Percentiles rank a stretch among this genome's conserved stretches.
phyloP scores from a whole-genome alignment of 1,140 invertebrate genomes.

The Apis laboriosa region DNA sequence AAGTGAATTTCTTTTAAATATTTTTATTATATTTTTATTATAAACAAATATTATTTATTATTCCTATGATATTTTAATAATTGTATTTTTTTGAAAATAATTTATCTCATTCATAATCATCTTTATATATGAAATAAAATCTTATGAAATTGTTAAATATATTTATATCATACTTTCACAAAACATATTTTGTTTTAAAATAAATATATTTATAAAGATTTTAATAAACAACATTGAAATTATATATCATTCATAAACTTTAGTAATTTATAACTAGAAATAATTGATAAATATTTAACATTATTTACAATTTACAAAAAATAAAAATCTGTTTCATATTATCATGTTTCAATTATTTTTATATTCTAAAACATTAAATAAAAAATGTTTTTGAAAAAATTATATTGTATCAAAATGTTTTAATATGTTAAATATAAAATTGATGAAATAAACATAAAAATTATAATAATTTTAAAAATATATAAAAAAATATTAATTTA shows the following conservation, averaged over 20 bases:
- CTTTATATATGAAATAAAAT: background rate
- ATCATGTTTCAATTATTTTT: too few relatives aligned
- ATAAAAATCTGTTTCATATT: background rate
- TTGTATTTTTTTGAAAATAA: background rate
- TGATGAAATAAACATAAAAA: conserved; percentile 30
- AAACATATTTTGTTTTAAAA: background rate
- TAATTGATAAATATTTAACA: conserved; percentile 10
- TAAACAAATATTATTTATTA: conserved; percentile 3
- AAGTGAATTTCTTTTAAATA: background rate
- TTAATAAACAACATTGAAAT: background rate
- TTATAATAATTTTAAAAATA: conserved; percentile 37
- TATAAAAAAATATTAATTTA: conserved; percentile 1
- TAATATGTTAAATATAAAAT: background rate
- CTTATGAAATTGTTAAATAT: background rate
- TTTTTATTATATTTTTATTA: background rate
- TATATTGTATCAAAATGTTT: background rate
- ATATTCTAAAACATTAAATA: background rate
- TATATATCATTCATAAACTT: background rate
- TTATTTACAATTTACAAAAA: background rate
- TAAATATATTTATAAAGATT: conserved; percentile 9
- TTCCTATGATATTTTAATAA: background rate
- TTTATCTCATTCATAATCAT: background rate
- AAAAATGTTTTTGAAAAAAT: background rate
- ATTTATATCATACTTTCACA: background rate
- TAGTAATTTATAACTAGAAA: conserved; percentile 3